Base-by-base conservation (phyloP, 2,888 invertebrate genomes). In the Stictocephala bisonia region DNA sequence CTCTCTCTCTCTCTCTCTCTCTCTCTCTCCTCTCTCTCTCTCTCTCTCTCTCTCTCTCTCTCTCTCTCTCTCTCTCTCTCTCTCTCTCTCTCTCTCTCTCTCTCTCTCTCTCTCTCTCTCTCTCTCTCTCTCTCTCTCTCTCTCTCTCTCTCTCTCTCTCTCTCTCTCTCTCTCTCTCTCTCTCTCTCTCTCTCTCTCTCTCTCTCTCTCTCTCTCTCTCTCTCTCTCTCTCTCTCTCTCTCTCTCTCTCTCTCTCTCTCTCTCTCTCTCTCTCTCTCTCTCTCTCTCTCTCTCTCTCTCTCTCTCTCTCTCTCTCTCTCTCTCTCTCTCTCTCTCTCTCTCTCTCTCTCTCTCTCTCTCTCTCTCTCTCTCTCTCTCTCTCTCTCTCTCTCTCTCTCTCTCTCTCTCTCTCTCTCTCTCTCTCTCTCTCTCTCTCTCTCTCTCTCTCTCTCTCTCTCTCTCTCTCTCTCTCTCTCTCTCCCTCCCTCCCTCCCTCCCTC, bases 241-340 rank as follows among this genome's bases (percentile, higher is more conserved):
- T 22, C 74, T 35, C 64, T 64, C 60, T 48, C 72, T 68, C 29
- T 3, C 66, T 44, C 20, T 13, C 27, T n/a, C n/a, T n/a, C n/a
- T n/a, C n/a, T n/a, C n/a, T n/a, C n/a, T n/a, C n/a, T n/a, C n/a
- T n/a, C n/a, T n/a, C n/a, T n/a, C n/a, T n/a, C n/a, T n/a, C n/a
- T n/a, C n/a, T n/a, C n/a, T n/a, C n/a, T n/a, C n/a, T n/a, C n/a
- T n/a, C n/a, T n/a, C n/a, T n/a, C n/a, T n/a, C n/a, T n/a, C n/a
- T n/a, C n/a, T n/a, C n/a, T n/a, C n/a, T n/a, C n/a, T n/a, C n/a
- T n/a, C n/a, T n/a, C n/a, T n/a, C n/a, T n/a, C n/a, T n/a, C n/a
- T n/a, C n/a, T n/a, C n/a, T n/a, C n/a, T n/a, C n/a, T n/a, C n/a
- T n/a, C n/a, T n/a, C n/a, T n/a, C n/a, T n/a, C n/a, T n/a, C n/a